Conservation (phyloP, 2,888 invertebrate species). For the Drosophila fungiperda region DNA sequence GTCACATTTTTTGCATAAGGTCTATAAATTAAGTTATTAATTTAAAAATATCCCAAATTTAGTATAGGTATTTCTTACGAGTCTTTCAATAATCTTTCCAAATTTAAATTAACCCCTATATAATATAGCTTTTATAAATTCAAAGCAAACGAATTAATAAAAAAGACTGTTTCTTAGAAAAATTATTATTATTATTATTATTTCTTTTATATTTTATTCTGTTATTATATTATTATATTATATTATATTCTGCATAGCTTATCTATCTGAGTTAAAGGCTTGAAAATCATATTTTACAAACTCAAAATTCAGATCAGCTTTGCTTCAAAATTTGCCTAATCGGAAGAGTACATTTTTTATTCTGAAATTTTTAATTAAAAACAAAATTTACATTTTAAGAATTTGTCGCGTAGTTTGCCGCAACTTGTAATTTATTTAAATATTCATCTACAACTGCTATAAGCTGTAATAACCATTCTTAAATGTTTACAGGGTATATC, state of each 20-base stretch:
- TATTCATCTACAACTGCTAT: not conserved
- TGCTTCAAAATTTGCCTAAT: no score
- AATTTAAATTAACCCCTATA: fast-evolving
- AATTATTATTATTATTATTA: not conserved
- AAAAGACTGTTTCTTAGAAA: not conserved
- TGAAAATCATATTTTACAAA: no score
- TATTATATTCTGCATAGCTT: no score
- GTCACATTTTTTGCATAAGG: not conserved
- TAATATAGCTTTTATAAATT: not conserved
- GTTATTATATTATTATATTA: no score
- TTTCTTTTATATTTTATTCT: no score
- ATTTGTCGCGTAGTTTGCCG: not conserved
- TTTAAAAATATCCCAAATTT: not conserved
- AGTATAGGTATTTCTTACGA: not conserved
- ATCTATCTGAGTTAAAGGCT: no score
- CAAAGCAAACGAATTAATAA: not conserved
- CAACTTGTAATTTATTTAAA: not conserved
- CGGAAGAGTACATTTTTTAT: no score
- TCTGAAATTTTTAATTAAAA: not conserved
- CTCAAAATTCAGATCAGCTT: no score
- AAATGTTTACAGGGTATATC: constrained; percentile 9
- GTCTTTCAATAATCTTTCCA: not conserved
- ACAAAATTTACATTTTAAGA: not conserved
- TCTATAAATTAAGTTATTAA: not conserved
- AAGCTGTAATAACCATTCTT: not conserved